Conservation (phyloP, 2,797 vertebrate species). For the Pseudochaenichthys georgianus region DNA sequence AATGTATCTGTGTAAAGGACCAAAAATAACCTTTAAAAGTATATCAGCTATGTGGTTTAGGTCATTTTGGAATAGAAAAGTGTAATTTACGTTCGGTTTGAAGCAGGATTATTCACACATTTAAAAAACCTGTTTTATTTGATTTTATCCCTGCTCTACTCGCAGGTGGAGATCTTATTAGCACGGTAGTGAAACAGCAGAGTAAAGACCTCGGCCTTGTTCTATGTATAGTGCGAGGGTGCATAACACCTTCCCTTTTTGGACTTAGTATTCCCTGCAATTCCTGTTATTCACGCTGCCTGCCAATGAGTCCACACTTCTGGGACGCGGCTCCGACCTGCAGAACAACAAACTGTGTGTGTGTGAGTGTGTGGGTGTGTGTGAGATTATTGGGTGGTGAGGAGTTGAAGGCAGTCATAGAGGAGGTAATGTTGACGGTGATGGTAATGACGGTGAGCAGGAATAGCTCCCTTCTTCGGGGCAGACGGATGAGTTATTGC, state of each 20-base stretch:
- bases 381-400: slow-evolving; percentile 34
- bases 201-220: slow-evolving; percentile 27
- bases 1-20: no score
- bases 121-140: slow-evolving; percentile 14
- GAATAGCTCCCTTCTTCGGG: slow-evolving; percentile 43
- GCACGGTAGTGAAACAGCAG: slow-evolving; percentile 4
- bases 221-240: slow-evolving; percentile 59
- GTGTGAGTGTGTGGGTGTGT: slow-evolving; percentile 20
- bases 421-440: slow-evolving; percentile 41
- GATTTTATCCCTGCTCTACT: background rate
- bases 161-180: slow-evolving; percentile 23
- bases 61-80: slow-evolving; percentile 16
- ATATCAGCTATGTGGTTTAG: slow-evolving; percentile 15
- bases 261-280: slow-evolving; percentile 58
- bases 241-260: slow-evolving; percentile 37
- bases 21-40: no score
- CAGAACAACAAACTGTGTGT: slow-evolving; percentile 41
- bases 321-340: slow-evolving; percentile 41
- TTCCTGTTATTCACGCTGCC: slow-evolving; percentile 56
- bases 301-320: slow-evolving; percentile 51
- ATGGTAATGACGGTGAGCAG: slow-evolving; percentile 60
- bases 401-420: slow-evolving; percentile 22
- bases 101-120: background rate
- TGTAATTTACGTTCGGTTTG: slow-evolving; percentile 26
- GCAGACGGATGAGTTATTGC: slow-evolving; percentile 51